Evolutionary conservation across 2,113 vertebrate genomes (phyloP).

Genomic region (Otolemur garnettii): DNA sequence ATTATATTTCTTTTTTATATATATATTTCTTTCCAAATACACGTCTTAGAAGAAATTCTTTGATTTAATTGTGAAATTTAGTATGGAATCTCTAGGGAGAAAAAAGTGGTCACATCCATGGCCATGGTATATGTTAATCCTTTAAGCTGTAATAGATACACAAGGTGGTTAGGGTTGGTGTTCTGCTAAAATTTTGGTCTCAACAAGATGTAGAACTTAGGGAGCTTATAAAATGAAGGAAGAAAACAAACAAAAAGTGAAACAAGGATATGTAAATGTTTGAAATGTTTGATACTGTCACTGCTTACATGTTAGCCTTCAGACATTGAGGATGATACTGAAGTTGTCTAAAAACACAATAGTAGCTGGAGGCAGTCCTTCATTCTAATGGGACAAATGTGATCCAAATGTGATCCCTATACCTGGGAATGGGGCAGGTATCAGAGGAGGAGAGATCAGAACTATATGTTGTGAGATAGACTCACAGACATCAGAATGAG

Average conservation of each 20-base stretch:
- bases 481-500: slow-evolving; percentile 4
- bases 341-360: slow-evolving; percentile 28
- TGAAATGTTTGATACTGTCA: background rate
- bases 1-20: background rate
- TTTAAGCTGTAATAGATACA: background rate
- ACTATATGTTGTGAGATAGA: slow-evolving; percentile 17
- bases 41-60: slow-evolving; percentile 52
- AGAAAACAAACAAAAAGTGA: background rate
- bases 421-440: background rate
- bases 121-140: background rate
- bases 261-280: background rate
- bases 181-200: background rate
- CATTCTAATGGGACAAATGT: slow-evolving; percentile 62
- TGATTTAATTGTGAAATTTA: slow-evolving; percentile 13
- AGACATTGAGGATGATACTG: slow-evolving; percentile 28
- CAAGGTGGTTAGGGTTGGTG: background rate
- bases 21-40: slow-evolving; percentile 7
- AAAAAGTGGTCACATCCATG: background rate
- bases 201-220: background rate
- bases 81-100: background rate
- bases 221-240: slow-evolving; percentile 17
- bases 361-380: slow-evolving; percentile 15
- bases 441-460: slow-evolving; percentile 30
- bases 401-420: background rate
- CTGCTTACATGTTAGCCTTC: slow-evolving; percentile 39